phyloP scores from a whole-genome alignment of 2,888 invertebrate genomes.

The Orthosia incerta region DNA sequence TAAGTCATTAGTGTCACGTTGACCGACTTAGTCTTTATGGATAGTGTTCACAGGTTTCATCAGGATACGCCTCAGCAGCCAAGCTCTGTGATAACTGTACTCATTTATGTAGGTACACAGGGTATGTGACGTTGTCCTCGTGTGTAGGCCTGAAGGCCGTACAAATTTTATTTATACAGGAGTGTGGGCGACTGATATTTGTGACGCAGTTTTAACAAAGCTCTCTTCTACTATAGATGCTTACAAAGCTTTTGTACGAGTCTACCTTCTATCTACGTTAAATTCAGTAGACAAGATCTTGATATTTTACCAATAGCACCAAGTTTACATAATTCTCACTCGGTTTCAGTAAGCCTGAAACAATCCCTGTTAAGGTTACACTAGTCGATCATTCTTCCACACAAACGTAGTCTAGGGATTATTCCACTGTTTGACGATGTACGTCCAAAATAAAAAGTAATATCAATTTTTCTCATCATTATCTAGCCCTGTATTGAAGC shows the following conservation, averaged over 20 bases:
- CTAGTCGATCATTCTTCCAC: too few relatives aligned
- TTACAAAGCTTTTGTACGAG: conserved; percentile 16
- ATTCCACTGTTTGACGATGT: too few relatives aligned
- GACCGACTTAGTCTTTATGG: neutral
- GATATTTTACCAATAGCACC: neutral
- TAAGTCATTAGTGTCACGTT: neutral
- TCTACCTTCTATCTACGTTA: neutral
- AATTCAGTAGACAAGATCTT: neutral
- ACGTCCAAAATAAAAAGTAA: too few relatives aligned
- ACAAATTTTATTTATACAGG: conserved; percentile 45
- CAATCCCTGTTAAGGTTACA: too few relatives aligned
- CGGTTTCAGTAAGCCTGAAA: neutral
- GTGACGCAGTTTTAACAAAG: conserved; percentile 18
- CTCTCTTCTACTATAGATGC: neutral
- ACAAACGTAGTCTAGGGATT: too few relatives aligned
- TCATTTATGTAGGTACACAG: neutral
- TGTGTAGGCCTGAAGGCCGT: conserved; percentile 23
- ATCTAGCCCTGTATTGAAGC: too few relatives aligned
- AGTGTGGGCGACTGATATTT: conserved; percentile 31
- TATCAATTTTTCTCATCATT: too few relatives aligned
- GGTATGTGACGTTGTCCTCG: conserved; percentile 9
- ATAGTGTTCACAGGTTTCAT: neutral
- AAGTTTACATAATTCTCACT: neutral
- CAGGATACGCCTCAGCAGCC: too few relatives aligned
- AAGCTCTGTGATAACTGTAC: neutral